phyloP scores from a whole-genome alignment of 2,797 vertebrate species.

The Pseudocheirus occidentalis region DNA sequence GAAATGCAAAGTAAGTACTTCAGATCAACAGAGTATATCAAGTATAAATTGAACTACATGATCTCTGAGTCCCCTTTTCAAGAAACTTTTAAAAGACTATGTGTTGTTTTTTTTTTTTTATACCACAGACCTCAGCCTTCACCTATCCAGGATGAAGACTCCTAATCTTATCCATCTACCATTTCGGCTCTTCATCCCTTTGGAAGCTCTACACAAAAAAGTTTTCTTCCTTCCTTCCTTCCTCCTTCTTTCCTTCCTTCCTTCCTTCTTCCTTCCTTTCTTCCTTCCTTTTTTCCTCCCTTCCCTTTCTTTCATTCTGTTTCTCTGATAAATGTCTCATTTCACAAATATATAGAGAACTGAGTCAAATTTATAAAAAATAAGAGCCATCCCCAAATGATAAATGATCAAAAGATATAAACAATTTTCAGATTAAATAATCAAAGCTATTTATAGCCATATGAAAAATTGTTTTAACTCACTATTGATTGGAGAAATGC shows the following conservation, averaged over 20 bases:
- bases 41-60: not conserved
- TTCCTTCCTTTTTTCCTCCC: not conserved
- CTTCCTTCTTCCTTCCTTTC: not conserved
- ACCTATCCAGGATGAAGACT: not conserved
- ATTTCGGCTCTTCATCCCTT: not conserved
- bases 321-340: too few species aligned
- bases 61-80: not conserved
- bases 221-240: not conserved
- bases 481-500: too few species aligned
- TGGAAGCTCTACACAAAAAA: not conserved
- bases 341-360: too few species aligned
- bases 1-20: not conserved
- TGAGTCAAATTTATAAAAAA: too few species aligned
- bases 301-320: too few species aligned
- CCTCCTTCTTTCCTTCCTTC: too few species aligned
- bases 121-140: not conserved
- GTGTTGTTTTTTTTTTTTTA: not conserved
- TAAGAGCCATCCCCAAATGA: too few species aligned
- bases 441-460: too few species aligned
- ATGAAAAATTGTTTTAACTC: too few species aligned
- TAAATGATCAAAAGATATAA: too few species aligned
- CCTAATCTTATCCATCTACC: not conserved
- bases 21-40: not conserved
- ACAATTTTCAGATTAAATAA: too few species aligned
- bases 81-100: not conserved